Percentiles rank a stretch among this genome's conserved stretches.
These are phyloP conservation scores for Sitobion miscanthi DNA, from an alignment of 1,140 invertebrate genomes.

Conservation along the genomic window DNA sequence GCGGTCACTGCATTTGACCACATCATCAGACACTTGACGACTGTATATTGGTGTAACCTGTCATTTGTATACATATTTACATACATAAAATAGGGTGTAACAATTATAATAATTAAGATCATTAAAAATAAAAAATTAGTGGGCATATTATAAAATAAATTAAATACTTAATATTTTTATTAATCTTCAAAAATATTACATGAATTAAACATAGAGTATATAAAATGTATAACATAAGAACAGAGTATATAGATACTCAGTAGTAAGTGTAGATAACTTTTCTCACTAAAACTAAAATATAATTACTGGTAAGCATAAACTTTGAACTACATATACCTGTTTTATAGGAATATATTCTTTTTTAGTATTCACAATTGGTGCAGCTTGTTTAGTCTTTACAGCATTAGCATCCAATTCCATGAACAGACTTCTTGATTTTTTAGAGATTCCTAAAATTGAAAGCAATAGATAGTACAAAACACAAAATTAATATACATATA, in stretches of 20 bases:
- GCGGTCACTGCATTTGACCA: conserved; percentile 74
- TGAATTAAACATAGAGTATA: neutral
- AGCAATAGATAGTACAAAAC: neutral
- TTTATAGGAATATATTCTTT: conserved; percentile 46
- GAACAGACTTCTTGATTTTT: conserved; percentile 84
- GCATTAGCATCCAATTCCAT: conserved; percentile 78
- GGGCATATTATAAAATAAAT: neutral
- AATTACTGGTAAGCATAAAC: neutral
- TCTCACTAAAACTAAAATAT: neutral
- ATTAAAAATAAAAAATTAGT: neutral
- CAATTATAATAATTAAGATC: neutral
- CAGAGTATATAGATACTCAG: neutral
- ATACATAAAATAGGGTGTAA: neutral
- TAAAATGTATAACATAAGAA: neutral
- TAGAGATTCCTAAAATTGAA: conserved; percentile 74
- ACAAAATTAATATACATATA: neutral
- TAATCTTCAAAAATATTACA: no score
- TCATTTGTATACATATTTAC: conserved; percentile 24
- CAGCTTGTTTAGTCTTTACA: conserved; percentile 25
- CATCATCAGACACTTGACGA: conserved; percentile 65
- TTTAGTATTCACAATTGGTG: neutral
- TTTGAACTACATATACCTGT: conserved; percentile 6
- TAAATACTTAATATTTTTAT: neutral
- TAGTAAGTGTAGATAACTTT: neutral
- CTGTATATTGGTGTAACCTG: conserved; percentile 33